phyloP scores from a whole-genome alignment of 2,888 invertebrate species.

The Aleiodes alternator region DNA sequence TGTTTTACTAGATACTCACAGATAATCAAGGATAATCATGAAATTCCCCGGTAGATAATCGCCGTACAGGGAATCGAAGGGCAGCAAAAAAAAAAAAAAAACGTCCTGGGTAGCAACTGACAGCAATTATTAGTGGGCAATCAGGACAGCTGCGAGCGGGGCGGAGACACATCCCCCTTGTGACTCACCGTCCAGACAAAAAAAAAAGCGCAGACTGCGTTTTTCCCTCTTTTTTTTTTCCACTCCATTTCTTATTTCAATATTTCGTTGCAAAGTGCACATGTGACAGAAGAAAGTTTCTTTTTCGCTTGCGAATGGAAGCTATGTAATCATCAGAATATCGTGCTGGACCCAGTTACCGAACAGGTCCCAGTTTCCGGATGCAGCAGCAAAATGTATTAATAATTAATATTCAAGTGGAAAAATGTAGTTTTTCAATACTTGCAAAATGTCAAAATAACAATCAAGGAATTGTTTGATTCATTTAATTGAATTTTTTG shows the following conservation, averaged over 20 bases:
- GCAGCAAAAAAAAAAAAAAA: not conserved
- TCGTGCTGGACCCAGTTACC: too few relatives aligned
- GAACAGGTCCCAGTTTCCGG: too few relatives aligned
- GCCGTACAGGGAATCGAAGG: not conserved
- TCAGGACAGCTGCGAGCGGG: constrained; percentile 49
- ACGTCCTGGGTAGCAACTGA: constrained; percentile 34
- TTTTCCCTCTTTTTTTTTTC: constrained; percentile 13
- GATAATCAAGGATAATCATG: not conserved
- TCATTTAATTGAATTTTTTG: too few relatives aligned
- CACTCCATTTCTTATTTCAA: constrained; percentile 16
- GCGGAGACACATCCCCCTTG: constrained; percentile 38
- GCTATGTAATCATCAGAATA: too few relatives aligned
- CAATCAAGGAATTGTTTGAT: too few relatives aligned
- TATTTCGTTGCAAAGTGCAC: constrained; percentile 19
- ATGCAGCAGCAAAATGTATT: too few relatives aligned
- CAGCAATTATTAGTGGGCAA: constrained; percentile 45
- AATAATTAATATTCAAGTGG: too few relatives aligned
- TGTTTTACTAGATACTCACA: not conserved
- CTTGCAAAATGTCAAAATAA: too few relatives aligned
- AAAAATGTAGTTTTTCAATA: too few relatives aligned
- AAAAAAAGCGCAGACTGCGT: constrained; percentile 33
- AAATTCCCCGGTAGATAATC: constrained; percentile 2
- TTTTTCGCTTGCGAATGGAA: too few relatives aligned
- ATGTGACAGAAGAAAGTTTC: constrained; percentile 1
- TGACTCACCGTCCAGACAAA: constrained; percentile 45